Evolutionary conservation across 2,888 invertebrate species (phyloP), one percentile per base, ranked within the genome.

Genomic region (Thelaira solivaga): DNA sequence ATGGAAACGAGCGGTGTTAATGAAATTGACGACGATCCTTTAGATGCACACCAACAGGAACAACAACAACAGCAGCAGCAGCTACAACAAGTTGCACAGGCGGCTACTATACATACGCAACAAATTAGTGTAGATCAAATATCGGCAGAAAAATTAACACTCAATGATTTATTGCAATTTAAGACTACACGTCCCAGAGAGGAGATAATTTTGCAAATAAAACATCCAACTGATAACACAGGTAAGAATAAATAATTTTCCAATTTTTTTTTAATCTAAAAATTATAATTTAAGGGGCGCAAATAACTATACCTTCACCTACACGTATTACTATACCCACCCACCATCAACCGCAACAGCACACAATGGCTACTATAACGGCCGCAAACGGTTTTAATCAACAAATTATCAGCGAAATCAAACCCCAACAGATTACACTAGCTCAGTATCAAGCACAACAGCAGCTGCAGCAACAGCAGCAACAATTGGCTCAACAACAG

Each of bases 371-470:
- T 41, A 86, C 87, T 3, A 85, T 86, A 26, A 86, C 86, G 2
- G 84, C 87, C 10, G n/a, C n/a, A n/a, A 85, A 84, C 55, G 84
- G 86, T 59, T 88, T 86, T 73, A 88, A 88, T 80, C 88, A 88
- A 71, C 88, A 88, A 80, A 87, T 88, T 53, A 87, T 88, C 55
- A 85, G 87, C 69, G 87, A 88, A 79, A 85, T 87, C 20, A 87
- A 88, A 73, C 84, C 86, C 1, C 87, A 87, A 76, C 86, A 87
- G 62, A 87, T 87, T 8, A 86, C 87, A 2, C 72, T 86, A 71
- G 88, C 87, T 2, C 87, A 87, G 75, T 87, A 87, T 59, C 87
- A 87, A 81, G 86, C 87, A 36, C 86, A 88, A 76, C 87, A 87
- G 73, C 85, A 87, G 62, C 84, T 86, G 76, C 84, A 87, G 57